phyloP scores from a whole-genome alignment of 2,113 vertebrate species.

The Dascyllus trimaculatus region DNA sequence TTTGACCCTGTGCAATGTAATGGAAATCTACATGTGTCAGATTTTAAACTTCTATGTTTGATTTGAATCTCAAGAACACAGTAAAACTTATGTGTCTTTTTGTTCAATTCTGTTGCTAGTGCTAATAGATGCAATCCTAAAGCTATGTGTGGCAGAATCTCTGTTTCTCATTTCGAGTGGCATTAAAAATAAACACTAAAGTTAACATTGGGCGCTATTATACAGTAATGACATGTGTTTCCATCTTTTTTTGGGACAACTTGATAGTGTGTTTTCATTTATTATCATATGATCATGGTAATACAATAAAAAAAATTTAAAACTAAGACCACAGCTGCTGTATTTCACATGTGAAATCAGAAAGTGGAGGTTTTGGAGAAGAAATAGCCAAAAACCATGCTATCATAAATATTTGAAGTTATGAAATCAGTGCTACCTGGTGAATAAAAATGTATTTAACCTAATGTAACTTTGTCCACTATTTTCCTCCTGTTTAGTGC shows the following conservation, averaged over 20 bases:
- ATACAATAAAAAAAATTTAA: background rate
- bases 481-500: slow-evolving; percentile 81
- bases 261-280: no score
- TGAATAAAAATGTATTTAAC: background rate
- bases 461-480: slow-evolving; percentile 45
- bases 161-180: no score
- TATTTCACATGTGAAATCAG: background rate
- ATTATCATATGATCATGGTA: background rate
- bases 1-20: no score
- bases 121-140: no score
- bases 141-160: no score
- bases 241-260: no score
- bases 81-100: no score
- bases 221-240: no score
- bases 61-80: background rate
- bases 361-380: background rate
- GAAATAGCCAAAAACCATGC: background rate
- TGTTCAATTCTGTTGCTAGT: no score
- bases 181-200: no score
- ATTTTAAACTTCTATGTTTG: background rate
- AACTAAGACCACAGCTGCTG: background rate
- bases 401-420: background rate
- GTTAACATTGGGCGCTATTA: no score
- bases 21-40: background rate
- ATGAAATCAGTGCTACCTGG: slow-evolving; percentile 6